Conservation (phyloP, 2,113 vertebrate species). For the Cololabis saira region DNA sequence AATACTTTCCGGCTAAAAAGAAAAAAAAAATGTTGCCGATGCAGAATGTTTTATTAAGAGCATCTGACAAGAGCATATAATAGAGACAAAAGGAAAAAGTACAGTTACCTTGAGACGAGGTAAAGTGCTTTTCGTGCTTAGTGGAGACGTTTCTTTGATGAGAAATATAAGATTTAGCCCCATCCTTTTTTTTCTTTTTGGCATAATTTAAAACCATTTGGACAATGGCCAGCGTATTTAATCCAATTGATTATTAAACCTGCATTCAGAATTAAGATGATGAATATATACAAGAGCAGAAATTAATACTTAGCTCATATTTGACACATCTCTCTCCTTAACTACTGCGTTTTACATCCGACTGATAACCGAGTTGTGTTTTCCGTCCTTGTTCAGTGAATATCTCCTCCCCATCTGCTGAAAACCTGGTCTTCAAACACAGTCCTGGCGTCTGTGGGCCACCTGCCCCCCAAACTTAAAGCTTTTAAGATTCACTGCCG, state of each 20-base stretch:
- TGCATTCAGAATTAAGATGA: too few relatives aligned
- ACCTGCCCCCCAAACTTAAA: too few relatives aligned
- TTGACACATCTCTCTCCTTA: neutral
- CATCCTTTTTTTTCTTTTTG: neutral
- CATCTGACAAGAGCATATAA: too few relatives aligned
- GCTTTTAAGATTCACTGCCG: too few relatives aligned
- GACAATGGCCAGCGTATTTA: too few relatives aligned
- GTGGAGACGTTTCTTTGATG: neutral
- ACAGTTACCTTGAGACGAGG: slow-evolving; percentile 20
- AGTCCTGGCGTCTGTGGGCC: too few relatives aligned
- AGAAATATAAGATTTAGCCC: neutral
- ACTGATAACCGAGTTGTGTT: too few relatives aligned
- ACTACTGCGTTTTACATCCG: neutral
- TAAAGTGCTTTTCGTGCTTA: neutral
- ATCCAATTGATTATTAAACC: too few relatives aligned
- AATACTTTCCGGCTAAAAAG: neutral
- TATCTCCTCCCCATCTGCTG: too few relatives aligned
- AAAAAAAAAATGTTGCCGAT: neutral
- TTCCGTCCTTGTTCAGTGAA: too few relatives aligned
- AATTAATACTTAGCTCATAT: neutral
- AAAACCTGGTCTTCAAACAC: too few relatives aligned
- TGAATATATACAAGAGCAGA: neutral
- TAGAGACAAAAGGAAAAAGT: slow-evolving; percentile 1
- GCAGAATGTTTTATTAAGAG: neutral
- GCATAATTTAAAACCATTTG: neutral